Evolutionary conservation across 2,797 vertebrate genomes (phyloP).

Genomic region (Pangasius krempfi): DNA sequence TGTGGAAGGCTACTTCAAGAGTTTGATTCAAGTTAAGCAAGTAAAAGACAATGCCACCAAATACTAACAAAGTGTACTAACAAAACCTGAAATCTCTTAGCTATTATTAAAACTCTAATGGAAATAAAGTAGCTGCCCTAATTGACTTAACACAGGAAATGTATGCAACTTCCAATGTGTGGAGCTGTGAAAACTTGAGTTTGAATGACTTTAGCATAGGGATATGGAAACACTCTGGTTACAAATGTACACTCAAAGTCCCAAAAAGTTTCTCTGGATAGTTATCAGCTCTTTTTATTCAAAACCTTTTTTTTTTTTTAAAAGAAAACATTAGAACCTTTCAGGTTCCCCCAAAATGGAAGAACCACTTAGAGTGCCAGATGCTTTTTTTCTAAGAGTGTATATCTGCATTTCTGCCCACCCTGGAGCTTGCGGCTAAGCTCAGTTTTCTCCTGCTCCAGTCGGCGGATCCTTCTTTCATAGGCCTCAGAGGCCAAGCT

Average conservation of each 20-base stretch:
- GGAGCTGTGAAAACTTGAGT: neutral
- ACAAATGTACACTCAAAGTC: neutral
- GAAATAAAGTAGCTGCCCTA: neutral
- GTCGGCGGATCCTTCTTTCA: slow-evolving; percentile 91
- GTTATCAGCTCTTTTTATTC: neutral
- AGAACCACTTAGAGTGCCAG: neutral
- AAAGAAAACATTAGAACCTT: neutral
- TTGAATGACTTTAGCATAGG: neutral
- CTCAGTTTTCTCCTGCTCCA: slow-evolving; percentile 96
- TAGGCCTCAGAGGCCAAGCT: slow-evolving; percentile 96
- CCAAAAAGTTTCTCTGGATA: neutral
- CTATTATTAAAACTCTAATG: too few relatives aligned
- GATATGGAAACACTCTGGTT: neutral
- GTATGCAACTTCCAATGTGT: neutral
- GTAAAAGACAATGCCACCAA: too few relatives aligned
- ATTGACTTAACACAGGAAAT: neutral
- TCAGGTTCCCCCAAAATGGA: neutral
- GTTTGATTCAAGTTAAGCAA: too few relatives aligned
- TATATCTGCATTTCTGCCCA: slow-evolving; percentile 59
- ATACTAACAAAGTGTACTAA: too few relatives aligned
- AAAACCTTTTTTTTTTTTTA: neutral
- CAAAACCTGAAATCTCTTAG: too few relatives aligned
- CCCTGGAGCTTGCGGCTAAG: slow-evolving; percentile 96
- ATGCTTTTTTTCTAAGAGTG: neutral
- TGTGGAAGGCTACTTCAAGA: too few relatives aligned